These are phyloP conservation scores for Drosophila albomicans DNA, from an alignment of 1,140 invertebrate species.

Conservation along the genomic window DNA sequence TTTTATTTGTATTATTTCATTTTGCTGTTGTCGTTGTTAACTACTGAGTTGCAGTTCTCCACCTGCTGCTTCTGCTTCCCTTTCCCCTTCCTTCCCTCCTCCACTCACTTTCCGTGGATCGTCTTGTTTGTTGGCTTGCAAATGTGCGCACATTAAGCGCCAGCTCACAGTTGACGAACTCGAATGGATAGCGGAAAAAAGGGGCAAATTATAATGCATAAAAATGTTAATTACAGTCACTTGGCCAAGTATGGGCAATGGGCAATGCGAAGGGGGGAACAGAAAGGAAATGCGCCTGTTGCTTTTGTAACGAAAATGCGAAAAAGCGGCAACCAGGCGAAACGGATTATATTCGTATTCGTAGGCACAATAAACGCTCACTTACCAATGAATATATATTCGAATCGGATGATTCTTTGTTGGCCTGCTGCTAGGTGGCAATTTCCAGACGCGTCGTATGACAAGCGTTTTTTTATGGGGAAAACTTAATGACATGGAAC, in stretches of 20 bases:
- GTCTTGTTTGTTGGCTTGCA: conserved; percentile 37
- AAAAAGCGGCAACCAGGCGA: conserved; percentile 67
- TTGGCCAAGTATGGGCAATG: conserved; percentile 30
- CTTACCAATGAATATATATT: conserved; percentile 47
- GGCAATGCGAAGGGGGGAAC: not conserved
- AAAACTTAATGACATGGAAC: conserved; percentile 75
- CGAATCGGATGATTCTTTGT: conserved; percentile 50
- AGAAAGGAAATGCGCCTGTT: conserved; percentile 47
- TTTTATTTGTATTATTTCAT: conserved; percentile 25
- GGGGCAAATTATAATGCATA: conserved; percentile 77
- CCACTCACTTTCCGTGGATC: not conserved
- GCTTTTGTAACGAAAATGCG: conserved; percentile 61
- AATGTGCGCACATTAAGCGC: conserved; percentile 74
- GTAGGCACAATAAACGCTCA: conserved; percentile 70
- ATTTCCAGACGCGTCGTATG: conserved; percentile 28
- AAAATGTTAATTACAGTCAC: conserved; percentile 80
- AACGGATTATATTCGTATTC: conserved; percentile 76
- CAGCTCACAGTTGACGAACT: conserved; percentile 46
- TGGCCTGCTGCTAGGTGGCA: conserved; percentile 29
- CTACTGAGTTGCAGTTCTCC: conserved; percentile 12
- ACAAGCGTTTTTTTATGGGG: conserved; percentile 59
- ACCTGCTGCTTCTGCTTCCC: conserved; percentile 4
- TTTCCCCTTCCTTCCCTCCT: not conserved
- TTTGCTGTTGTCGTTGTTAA: conserved; percentile 17
- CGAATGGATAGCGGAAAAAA: conserved; percentile 62